Evolutionary conservation across 2,888 invertebrate species (phyloP), one percentile per base, ranked within the genome.

Genomic region (Drosophila macrospina): DNA sequence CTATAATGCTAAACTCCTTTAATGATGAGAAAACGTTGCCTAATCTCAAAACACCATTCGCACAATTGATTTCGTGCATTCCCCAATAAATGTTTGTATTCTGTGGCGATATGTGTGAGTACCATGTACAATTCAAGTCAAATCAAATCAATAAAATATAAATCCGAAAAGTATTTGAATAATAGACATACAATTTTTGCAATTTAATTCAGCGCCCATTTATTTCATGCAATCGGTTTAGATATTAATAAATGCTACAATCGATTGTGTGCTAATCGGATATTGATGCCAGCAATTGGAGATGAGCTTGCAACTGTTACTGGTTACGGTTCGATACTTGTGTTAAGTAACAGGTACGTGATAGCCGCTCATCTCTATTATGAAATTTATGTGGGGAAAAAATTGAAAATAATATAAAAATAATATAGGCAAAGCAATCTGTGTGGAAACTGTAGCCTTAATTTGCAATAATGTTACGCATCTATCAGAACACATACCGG

Each of bases 401-500:
- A 68, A 56, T 75, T 67, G 56, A 60, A 64, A 65, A 67, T 67
- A 71, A 64, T 70, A 66, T 54, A 42, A 37, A 26, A 65, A 57
- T n/a, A 61, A 62, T 15, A 57, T 44, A 59, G 16, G 51, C 57
- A 52, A 37, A 74, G 76, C 51, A 69, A 78, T 48, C 71, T 69
- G 73, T 65, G 71, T 61, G 70, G 54, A 69, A 81, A 59, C 64
- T 69, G 63, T 66, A 73, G 57, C 52, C 51, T 61, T 20, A 60
- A 74, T 42, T 45, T 62, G 70, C 73, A 57, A 86, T 68, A 51
- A 89, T 89, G 89, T 71, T 90, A 70, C 89, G 89, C 74, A 71
- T 81, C 73, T 76, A 84, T 55, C 87, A 78, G 52, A 80, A 80
- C 54, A 69, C 85, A 56, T 78, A 80, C 57, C 78, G 89, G 90